These are phyloP conservation scores for Allobates femoralis DNA, from an alignment of 2,797 vertebrate genomes.

Conservation along the genomic window DNA sequence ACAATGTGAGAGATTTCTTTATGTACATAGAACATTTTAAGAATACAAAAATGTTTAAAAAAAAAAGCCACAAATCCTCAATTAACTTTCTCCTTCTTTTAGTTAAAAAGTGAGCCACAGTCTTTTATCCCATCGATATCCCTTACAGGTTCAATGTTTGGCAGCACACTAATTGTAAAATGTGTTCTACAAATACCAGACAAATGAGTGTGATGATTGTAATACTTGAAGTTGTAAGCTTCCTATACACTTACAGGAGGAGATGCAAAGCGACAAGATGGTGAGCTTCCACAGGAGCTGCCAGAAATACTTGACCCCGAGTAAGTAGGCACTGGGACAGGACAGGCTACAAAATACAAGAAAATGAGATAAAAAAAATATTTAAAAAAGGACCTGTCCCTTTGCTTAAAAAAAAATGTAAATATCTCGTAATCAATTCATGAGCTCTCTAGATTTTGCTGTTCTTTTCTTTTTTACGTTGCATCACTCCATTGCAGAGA, in stretches of 20 bases:
- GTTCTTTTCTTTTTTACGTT: no score
- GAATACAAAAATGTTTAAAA: no score
- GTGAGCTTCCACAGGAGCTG: constrained; percentile 89
- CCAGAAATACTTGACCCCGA: constrained; percentile 81
- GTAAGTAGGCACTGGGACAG: constrained; percentile 89
- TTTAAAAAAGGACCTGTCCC: no score
- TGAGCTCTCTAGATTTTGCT: no score
- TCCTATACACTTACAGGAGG: constrained; percentile 86
- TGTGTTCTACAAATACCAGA: neutral
- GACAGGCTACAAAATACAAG: constrained; percentile 80
- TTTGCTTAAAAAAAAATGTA: no score
- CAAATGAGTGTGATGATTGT: neutral
- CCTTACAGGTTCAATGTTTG: neutral
- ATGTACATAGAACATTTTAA: no score
- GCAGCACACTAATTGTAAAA: neutral
- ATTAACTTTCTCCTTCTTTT: no score
- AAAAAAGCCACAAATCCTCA: no score
- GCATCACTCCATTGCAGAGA: no score
- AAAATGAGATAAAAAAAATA: no score
- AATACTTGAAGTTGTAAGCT: neutral
- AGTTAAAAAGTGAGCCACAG: neutral
- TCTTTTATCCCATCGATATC: neutral
- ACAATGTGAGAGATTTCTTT: no score
- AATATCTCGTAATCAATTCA: no score
- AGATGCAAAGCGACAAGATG: constrained; percentile 90